These are phyloP conservation scores for Spermophilus dauricus DNA, from an alignment of 2,113 vertebrate species.

Conservation along the genomic window DNA sequence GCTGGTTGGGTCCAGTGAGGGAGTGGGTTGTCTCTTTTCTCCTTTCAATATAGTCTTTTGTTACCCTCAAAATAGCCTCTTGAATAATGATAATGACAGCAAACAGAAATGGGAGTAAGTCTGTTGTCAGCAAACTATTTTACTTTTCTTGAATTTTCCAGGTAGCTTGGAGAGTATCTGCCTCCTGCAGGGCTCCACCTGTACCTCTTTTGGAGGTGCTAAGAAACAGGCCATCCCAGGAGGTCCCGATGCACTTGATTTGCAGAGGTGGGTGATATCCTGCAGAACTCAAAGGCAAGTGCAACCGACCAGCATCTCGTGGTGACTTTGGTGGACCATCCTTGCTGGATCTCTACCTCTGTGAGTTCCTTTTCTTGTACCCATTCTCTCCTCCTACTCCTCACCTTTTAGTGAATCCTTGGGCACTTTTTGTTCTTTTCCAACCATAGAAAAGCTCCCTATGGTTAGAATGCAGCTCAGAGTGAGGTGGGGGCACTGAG, in stretches of 20 bases:
- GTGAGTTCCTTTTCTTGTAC: neutral
- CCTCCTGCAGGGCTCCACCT: neutral
- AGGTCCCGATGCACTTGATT: accelerated
- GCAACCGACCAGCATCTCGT: accelerated
- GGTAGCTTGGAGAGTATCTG: neutral
- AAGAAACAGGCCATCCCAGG: neutral
- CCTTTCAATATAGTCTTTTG: neutral
- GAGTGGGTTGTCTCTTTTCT: neutral
- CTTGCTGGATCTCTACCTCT: neutral
- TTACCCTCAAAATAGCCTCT: neutral
- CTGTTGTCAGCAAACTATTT: neutral
- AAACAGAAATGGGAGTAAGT: neutral
- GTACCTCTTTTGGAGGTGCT: neutral
- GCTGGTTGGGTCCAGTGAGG: neutral
- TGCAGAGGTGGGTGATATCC: neutral
- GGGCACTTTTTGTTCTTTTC: neutral
- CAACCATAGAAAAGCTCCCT: neutral
- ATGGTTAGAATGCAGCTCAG: neutral
- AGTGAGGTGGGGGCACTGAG: no score
- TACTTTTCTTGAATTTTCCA: neutral
- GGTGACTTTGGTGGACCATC: neutral
- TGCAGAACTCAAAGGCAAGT: neutral
- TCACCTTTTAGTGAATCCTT: neutral
- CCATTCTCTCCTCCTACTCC: neutral
- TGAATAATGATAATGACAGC: neutral